Percentiles rank a stretch among this genome's conserved stretches.
Conservation (phyloP, 2,797 vertebrate species). For the Gastrophryne carolinensis region DNA sequence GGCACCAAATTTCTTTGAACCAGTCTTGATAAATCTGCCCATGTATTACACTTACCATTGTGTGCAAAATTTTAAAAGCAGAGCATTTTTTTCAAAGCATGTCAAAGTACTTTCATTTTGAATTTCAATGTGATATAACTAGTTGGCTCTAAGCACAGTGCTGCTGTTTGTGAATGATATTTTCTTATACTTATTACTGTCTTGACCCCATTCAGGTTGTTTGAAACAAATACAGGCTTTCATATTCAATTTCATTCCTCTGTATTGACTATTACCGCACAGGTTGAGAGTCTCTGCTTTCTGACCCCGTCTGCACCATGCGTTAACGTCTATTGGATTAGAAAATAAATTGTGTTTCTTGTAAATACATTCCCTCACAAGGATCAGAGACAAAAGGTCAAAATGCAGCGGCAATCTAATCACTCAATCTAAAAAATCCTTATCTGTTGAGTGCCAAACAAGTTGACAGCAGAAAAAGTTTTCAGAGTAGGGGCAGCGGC, state of each 20-base stretch:
- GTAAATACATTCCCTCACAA: constrained; percentile 36
- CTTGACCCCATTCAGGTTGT: not conserved
- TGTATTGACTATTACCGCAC: constrained; percentile 3
- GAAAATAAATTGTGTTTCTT: constrained; percentile 45
- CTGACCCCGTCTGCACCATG: constrained; percentile 20
- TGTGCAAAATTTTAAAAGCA: too few relatives aligned
- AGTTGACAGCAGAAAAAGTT: constrained; percentile 52
- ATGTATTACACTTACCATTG: too few relatives aligned
- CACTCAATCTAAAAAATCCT: constrained; percentile 38
- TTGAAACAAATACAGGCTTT: not conserved
- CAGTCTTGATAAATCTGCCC: too few relatives aligned
- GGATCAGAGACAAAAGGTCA: constrained; percentile 41
- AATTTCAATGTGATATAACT: not conserved
- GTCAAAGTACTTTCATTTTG: too few relatives aligned
- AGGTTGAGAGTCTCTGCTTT: not conserved
- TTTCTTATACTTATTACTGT: not conserved
- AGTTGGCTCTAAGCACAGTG: not conserved
- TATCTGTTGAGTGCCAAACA: constrained; percentile 10
- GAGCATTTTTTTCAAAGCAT: too few relatives aligned
- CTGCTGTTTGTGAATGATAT: not conserved
- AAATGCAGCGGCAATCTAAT: constrained; percentile 14
- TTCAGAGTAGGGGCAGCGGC: constrained; percentile 9
- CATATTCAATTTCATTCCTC: not conserved
- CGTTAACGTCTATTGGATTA: constrained; percentile 37
- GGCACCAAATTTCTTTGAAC: too few relatives aligned